A percentile compares a stretch with the other conserved stretches of the same genome.
These are phyloP conservation scores for Ophion slaviceki DNA, from an alignment of 2,888 invertebrate genomes.

Conservation along the genomic window DNA sequence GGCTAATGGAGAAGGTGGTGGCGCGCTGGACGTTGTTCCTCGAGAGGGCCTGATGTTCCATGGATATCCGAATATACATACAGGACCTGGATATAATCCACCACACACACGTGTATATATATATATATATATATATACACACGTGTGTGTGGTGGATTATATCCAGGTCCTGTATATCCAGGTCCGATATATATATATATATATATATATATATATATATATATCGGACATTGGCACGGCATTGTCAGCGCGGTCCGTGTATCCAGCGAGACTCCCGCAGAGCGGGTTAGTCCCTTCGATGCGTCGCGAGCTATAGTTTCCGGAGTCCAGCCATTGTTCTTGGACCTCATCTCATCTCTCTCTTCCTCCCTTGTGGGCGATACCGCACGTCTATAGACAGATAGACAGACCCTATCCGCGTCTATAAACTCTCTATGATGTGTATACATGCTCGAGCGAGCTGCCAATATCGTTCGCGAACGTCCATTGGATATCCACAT, in stretches of 20 bases:
- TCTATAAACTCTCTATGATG: constrained; percentile 17
- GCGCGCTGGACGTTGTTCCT: constrained; percentile 37
- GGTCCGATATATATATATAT: neutral
- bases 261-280: constrained; percentile 36
- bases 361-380: constrained; percentile 45
- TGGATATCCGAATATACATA: constrained; percentile 2
- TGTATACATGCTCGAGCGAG: constrained; percentile 22
- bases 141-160: too few relatives aligned
- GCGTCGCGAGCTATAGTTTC: constrained; percentile 55
- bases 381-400: constrained; percentile 43
- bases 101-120: too few relatives aligned
- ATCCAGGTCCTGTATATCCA: too few relatives aligned
- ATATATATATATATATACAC: too few relatives aligned
- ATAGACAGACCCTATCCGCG: constrained; percentile 54
- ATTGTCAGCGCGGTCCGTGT: constrained; percentile 12
- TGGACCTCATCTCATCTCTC: constrained; percentile 33
- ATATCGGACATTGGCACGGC: constrained; percentile 5
- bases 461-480: constrained; percentile 56
- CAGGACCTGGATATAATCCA: neutral
- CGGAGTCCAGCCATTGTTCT: constrained; percentile 62
- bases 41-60: constrained; percentile 44
- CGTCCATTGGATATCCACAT: neutral
- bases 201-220: constrained; percentile 22
- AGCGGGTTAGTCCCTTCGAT: constrained; percentile 51
- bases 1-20: constrained; percentile 39